Evolutionary conservation across 1,140 invertebrate genomes (phyloP).

Genomic region (Drosophila ananassae): DNA sequence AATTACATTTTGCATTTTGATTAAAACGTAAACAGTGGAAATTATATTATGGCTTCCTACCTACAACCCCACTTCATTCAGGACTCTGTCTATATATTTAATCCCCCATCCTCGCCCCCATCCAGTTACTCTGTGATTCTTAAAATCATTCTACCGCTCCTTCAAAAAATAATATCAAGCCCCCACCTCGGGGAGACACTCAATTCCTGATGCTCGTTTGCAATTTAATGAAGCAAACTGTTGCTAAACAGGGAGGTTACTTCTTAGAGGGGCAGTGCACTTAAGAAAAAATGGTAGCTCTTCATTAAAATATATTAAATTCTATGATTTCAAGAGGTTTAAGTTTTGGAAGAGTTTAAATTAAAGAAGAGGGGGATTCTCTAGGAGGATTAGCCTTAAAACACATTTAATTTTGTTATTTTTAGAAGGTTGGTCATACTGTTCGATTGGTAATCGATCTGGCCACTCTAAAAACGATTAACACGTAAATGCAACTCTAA

Average conservation of each 20-base stretch:
- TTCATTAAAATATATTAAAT: too few relatives aligned
- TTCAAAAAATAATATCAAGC: background rate
- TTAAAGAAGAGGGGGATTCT: too few relatives aligned
- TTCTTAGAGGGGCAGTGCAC: background rate
- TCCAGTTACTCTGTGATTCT: background rate
- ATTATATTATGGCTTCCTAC: slow-evolving; percentile 1
- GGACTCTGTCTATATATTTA: background rate
- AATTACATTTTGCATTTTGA: slow-evolving; percentile 70
- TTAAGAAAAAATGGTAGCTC: background rate
- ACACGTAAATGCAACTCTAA: too few relatives aligned
- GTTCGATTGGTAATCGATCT: too few relatives aligned
- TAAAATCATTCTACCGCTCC: background rate
- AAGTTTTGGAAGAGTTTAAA: too few relatives aligned
- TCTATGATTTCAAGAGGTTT: too few relatives aligned
- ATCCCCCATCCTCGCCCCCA: background rate
- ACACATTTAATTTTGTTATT: too few relatives aligned
- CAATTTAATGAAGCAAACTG: slow-evolving; percentile 60
- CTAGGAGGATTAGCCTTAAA: too few relatives aligned
- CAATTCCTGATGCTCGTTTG: slow-evolving; percentile 49
- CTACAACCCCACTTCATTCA: background rate
- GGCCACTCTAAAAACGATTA: too few relatives aligned
- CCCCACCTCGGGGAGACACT: slow-evolving; percentile 20
- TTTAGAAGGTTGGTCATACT: too few relatives aligned
- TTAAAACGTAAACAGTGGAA: slow-evolving; percentile 51
- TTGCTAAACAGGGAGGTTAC: slow-evolving; percentile 30